Evolutionary conservation across 2,888 invertebrate species (phyloP).

Genomic region (Osedax frankpressi): DNA sequence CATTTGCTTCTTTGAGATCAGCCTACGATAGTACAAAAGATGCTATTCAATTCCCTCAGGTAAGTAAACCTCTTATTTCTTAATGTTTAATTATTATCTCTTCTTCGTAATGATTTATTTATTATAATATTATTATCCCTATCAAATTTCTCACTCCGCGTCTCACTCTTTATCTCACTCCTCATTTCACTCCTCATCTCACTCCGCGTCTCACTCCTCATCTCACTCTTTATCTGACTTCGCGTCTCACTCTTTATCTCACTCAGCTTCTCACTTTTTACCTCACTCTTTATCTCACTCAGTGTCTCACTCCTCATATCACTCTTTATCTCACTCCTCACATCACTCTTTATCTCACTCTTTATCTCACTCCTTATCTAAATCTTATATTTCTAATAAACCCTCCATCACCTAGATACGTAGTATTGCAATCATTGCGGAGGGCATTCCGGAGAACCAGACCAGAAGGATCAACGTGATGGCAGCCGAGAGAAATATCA

Average conservation of each 20-base stretch:
- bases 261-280: not conserved
- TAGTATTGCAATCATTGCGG: conserved; percentile 93
- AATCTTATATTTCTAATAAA: not conserved
- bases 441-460: conserved; percentile 97
- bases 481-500: conserved; percentile 70
- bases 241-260: not conserved
- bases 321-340: not conserved
- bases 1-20: conserved; percentile 90
- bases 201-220: not conserved
- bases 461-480: conserved; percentile 71
- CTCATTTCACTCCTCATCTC: not conserved
- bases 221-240: not conserved
- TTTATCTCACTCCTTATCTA: too few relatives aligned
- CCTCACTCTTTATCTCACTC: not conserved
- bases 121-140: too few relatives aligned
- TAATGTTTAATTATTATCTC: not conserved
- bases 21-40: conserved; percentile 93
- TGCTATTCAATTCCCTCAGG: conserved; percentile 75
- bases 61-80: conserved; percentile 28
- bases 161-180: conserved; percentile 8
- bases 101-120: not conserved
- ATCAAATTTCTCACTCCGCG: not conserved
- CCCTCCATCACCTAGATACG: conserved; percentile 55
- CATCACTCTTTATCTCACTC: not conserved
- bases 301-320: not conserved